Percentiles rank a stretch among this genome's conserved stretches.
Evolutionary conservation across 2,113 vertebrate genomes (phyloP).

Genomic region (Synchiropus splendidus): DNA sequence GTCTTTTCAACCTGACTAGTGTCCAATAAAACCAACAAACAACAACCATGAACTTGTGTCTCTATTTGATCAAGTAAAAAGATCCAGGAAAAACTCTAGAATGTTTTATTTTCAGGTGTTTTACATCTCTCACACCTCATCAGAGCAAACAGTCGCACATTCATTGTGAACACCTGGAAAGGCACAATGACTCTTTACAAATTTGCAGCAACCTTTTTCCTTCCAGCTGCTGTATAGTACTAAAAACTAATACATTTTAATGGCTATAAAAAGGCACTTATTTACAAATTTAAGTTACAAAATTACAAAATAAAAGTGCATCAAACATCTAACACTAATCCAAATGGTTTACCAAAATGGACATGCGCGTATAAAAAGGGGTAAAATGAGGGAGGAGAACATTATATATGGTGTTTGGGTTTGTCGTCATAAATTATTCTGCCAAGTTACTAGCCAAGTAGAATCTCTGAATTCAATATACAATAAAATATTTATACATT

Average conservation of each 20-base stretch:
- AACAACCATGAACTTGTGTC: too few relatives aligned
- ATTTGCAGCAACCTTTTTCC: too few relatives aligned
- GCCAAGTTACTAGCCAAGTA: conserved; percentile 17
- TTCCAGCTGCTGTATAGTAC: neutral
- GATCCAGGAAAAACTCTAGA: conserved; percentile 11
- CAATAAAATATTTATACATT: conserved; percentile 37
- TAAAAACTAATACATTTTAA: conserved; percentile 28
- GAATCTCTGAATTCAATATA: conserved; percentile 35
- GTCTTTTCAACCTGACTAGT: too few relatives aligned
- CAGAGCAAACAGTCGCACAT: conserved; percentile 24
- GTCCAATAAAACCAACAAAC: too few relatives aligned
- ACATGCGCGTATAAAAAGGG: conserved; percentile 16
- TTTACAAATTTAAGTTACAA: conserved; percentile 73
- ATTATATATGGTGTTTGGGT: conserved; percentile 8
- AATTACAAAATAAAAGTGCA: conserved; percentile 68
- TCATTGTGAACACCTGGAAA: conserved; percentile 11
- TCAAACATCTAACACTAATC: conserved; percentile 45
- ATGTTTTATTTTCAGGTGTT: conserved; percentile 36
- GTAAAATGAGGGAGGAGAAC: conserved; percentile 8
- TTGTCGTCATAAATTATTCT: conserved; percentile 41
- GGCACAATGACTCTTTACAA: too few relatives aligned
- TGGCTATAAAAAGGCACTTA: conserved; percentile 55
- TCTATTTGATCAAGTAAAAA: too few relatives aligned
- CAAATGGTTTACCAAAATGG: conserved; percentile 23
- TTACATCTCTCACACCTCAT: conserved; percentile 30